Percentiles rank a stretch among this genome's conserved stretches.
Conservation (phyloP, 2,888 invertebrate genomes). For the Drosophila colorata region DNA sequence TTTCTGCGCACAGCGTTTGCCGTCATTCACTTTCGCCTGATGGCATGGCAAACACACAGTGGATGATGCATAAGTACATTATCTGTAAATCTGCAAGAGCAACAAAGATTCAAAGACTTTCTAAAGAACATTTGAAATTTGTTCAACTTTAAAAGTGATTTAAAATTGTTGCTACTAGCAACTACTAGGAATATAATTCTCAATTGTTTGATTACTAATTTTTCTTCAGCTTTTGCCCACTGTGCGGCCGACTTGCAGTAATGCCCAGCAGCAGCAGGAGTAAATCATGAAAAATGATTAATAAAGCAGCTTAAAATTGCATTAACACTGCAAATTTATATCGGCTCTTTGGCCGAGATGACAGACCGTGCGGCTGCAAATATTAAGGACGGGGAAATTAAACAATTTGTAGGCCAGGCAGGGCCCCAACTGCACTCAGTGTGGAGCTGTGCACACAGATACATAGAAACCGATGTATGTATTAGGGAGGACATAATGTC, state of each 20-base stretch:
- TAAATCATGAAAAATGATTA: constrained; percentile 74
- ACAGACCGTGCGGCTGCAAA: constrained; percentile 15
- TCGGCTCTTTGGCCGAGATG: constrained; percentile 17
- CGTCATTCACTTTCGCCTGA: constrained; percentile 52
- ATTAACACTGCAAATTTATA: constrained; percentile 73
- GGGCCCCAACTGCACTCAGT: constrained; percentile 22
- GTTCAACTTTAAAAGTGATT: no score
- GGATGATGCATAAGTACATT: neutral
- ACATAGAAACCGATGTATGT: constrained; percentile 22
- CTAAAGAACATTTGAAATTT: no score
- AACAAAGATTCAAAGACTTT: no score
- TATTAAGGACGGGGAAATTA: constrained; percentile 50
- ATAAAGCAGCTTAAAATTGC: constrained; percentile 77
- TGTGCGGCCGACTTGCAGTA: constrained; percentile 22
- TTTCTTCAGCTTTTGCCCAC: constrained; percentile 6
- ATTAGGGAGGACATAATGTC: constrained; percentile 70
- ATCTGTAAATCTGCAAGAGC: no score
- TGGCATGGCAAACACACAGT: constrained; percentile 30
- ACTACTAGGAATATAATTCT: no score
- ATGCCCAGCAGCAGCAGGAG: constrained; percentile 35
- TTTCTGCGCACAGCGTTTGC: constrained; percentile 40
- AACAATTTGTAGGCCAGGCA: constrained; percentile 61
- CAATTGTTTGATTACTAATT: neutral
- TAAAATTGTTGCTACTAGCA: no score
- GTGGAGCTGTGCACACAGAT: neutral